phyloP scores from a whole-genome alignment of 2,888 invertebrate species.

The Alloplasta piceator region DNA sequence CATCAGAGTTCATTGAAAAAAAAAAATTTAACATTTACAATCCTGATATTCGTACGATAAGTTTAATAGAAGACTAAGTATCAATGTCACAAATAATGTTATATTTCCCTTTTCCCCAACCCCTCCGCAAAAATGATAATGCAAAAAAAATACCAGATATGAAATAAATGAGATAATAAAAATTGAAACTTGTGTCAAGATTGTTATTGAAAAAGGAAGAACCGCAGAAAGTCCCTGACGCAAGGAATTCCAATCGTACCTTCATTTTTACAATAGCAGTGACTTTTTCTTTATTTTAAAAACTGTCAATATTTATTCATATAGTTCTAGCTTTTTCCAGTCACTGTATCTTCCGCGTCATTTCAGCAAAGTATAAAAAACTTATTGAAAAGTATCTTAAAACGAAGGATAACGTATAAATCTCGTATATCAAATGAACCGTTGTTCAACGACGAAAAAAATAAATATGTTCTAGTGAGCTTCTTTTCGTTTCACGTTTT shows the following conservation, averaged over 20 bases:
- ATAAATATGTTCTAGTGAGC: background rate
- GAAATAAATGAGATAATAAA: slow-evolving; percentile 76
- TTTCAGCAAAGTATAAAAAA: too few relatives aligned
- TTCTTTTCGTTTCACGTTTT: background rate
- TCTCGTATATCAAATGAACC: too few relatives aligned
- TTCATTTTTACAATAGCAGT: too few relatives aligned
- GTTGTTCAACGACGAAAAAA: background rate
- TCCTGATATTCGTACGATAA: slow-evolving; percentile 75
- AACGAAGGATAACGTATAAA: too few relatives aligned
- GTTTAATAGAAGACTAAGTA: slow-evolving; percentile 74
- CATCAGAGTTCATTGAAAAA: slow-evolving; percentile 59
- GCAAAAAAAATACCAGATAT: slow-evolving; percentile 70
- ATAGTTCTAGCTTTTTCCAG: too few relatives aligned
- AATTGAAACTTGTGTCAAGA: slow-evolving; percentile 51
- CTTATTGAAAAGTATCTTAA: too few relatives aligned
- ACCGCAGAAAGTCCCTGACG: background rate
- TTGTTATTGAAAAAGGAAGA: background rate
- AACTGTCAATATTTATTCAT: too few relatives aligned
- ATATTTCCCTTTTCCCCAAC: slow-evolving; percentile 51
- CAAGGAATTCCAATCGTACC: too few relatives aligned
- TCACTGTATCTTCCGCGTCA: too few relatives aligned
- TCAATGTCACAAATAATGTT: slow-evolving; percentile 78
- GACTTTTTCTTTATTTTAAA: too few relatives aligned
- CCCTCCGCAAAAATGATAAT: slow-evolving; percentile 69
- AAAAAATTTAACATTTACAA: slow-evolving; percentile 69